A percentile compares a stretch with the other conserved stretches of the same genome.
Evolutionary conservation across 2,888 invertebrate genomes (phyloP).

Genomic region (Agapostemon virescens): DNA sequence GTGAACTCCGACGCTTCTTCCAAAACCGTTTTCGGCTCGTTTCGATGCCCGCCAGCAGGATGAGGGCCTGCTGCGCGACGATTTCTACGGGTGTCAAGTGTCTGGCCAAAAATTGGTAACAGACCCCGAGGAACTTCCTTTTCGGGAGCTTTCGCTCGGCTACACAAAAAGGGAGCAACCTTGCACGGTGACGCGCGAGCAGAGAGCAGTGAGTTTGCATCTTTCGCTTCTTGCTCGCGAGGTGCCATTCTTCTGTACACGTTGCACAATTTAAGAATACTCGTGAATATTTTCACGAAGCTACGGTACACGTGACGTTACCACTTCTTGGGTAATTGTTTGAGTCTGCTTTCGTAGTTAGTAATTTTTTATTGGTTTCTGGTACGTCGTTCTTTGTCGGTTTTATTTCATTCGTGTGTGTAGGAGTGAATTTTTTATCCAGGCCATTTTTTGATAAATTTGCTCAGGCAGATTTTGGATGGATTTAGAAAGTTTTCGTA

Average conservation of each 20-base stretch:
- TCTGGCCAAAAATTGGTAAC: slow-evolving; percentile 57
- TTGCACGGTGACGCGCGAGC: not conserved
- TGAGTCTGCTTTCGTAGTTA: too few species aligned
- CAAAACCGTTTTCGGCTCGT: slow-evolving; percentile 27
- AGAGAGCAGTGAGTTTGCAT: not conserved
- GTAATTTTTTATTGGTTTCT: too few species aligned
- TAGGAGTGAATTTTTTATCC: too few species aligned
- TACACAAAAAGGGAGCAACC: slow-evolving; percentile 6
- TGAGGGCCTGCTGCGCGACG: slow-evolving; percentile 47
- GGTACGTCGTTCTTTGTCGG: too few species aligned
- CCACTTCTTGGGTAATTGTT: not conserved
- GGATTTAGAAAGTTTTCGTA: too few species aligned
- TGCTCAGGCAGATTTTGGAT: too few species aligned
- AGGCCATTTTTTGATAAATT: not conserved
- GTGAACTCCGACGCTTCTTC: slow-evolving; percentile 13
- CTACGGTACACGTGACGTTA: not conserved
- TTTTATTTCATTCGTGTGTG: too few species aligned
- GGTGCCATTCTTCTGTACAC: not conserved
- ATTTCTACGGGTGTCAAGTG: slow-evolving; percentile 68
- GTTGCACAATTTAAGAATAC: not conserved
- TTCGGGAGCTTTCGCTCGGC: slow-evolving; percentile 24
- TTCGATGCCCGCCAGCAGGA: slow-evolving; percentile 48
- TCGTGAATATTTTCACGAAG: not conserved
- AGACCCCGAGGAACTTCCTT: slow-evolving; percentile 28
- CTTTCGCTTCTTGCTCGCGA: not conserved